Base-by-base conservation (phyloP, 2,113 vertebrate species). In the Cryptoleucopteryx plumbea region DNA sequence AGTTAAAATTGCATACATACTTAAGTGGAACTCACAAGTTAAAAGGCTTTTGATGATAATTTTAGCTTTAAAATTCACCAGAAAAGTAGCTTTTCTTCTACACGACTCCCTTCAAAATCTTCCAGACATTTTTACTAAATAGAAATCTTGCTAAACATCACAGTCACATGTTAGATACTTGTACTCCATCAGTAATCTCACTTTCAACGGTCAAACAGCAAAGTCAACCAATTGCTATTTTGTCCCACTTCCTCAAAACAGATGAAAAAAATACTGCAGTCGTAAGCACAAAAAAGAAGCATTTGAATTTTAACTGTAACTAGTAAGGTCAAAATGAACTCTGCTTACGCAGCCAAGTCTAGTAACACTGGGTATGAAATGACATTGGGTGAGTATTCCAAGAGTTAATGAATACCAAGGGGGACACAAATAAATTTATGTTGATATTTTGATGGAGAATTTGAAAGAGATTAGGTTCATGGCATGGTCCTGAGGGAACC, bases 381-480 rank as follows among this genome's bases (percentile, higher is more conserved):
- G 90, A 94, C 85, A 71, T 34, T 83, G 43, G 52, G 22, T 26
- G 86, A 94, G 88, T 23, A 78, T 72, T 95, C 73, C 55, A 91
- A 77, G 93, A 96, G 94, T 92, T 97, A 91, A 90, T 94, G 83
- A 94, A 93, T 71, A 90, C 34, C 80, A 82, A 93, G 91, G 48
- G 90, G 68, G 48, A 86, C 62, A 96, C 82, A 94, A 61, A 94
- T 88, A 94, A 66, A 95, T 94, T 81, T 94, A 86, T 62, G 85
- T 65, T 92, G 88, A 88, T 96, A 71, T 96, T 94, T 45, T 84
- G 96, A 95, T 66, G 71, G 42, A 86, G 77, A 94, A 96, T 97
- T 91, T 95, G 75, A 95, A 97, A 92, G 93, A 96, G 74, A 93
- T 84, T 82, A 79, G 71, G 85, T 86, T 48, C 34, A 14, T 14